phyloP scores from a whole-genome alignment of 2,797 vertebrate genomes.

The Catharus ustulatus region DNA sequence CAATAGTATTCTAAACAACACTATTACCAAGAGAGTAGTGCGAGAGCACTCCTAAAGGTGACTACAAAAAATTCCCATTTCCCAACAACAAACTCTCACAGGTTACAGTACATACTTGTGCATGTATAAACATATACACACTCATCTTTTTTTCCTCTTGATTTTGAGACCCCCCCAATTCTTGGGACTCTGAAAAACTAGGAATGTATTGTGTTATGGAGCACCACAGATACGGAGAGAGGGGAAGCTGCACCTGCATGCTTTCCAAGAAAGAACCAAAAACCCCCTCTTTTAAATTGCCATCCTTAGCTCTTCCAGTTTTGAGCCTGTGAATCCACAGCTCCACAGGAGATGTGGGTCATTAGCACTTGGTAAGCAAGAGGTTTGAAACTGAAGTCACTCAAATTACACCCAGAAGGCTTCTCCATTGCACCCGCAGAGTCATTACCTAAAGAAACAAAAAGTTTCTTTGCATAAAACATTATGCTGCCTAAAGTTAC shows the following conservation, averaged over 20 bases:
- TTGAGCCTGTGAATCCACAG: neutral
- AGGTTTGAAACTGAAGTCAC: neutral
- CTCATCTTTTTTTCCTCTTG: neutral
- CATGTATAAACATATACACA: neutral
- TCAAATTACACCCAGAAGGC: neutral
- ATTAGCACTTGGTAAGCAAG: neutral
- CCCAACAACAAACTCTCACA: neutral
- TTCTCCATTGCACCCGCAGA: neutral
- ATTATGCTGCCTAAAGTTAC: neutral
- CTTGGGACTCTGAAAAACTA: neutral
- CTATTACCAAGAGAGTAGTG: neutral
- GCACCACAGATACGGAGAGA: neutral
- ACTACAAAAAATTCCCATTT: neutral
- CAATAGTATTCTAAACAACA: neutral
- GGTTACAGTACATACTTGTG: neutral
- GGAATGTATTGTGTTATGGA: neutral
- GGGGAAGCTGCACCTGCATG: neutral
- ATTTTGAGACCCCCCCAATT: neutral
- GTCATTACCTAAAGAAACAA: neutral
- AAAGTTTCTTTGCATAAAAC: neutral
- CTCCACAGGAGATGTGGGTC: neutral
- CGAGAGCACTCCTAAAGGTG: rapidly evolving
- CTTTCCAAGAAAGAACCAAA: neutral
- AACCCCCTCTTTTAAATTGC: neutral
- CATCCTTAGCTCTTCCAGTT: neutral